Base-by-base conservation (phyloP, 2,888 invertebrate species). In the Lycaena phlaeas region DNA sequence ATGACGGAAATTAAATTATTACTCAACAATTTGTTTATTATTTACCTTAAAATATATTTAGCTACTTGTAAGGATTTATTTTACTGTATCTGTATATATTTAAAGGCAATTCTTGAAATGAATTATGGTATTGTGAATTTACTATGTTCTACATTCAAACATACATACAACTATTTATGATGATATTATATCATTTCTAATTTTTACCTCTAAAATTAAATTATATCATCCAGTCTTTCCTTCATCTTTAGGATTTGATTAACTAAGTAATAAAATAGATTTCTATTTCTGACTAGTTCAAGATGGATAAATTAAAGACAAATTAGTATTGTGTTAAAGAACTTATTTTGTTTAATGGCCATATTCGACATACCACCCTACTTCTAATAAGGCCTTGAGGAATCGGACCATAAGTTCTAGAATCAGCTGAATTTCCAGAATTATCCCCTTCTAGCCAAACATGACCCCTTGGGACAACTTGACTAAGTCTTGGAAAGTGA, bases 381-480 rank as follows among this genome's bases (percentile, higher is more conserved):
- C 95, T 93, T 50, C 89, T 85, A 40, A 97, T 87, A 5, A 97
- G 78, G 2, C 94, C 96, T 60, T 92, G 88, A 0, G 97, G 96
- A 12, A 97, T 91, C 4, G 96, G 91, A 0, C 97, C 97, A 73
- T 94, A 97, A 4, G 84, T 79, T 52, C 96, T 87, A 1, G 96
- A 96, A 75, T 97, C 97, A 0, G 90, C 88, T 5, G 96, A 97
- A 74, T 95, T 94, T 39, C 68, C 70, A 7, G 86, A 85, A 70
- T 97, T 97, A 64, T 97, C 97, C 11, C 97, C 96, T 78, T 95
- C 94, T 44, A 97, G 73, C 96, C 96, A 97, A 0, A 96, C 91
- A 71, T 95, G 93, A 1, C 96, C 96, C 53, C 85, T 81, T 0
- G 96, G 96, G 28, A 96, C 91, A 64, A 88, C 63, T 51, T 89